Evolutionary conservation across 2,797 vertebrate species (phyloP), one percentile per base, ranked within the genome.

Genomic region (Pseudochaenichthys georgianus): DNA sequence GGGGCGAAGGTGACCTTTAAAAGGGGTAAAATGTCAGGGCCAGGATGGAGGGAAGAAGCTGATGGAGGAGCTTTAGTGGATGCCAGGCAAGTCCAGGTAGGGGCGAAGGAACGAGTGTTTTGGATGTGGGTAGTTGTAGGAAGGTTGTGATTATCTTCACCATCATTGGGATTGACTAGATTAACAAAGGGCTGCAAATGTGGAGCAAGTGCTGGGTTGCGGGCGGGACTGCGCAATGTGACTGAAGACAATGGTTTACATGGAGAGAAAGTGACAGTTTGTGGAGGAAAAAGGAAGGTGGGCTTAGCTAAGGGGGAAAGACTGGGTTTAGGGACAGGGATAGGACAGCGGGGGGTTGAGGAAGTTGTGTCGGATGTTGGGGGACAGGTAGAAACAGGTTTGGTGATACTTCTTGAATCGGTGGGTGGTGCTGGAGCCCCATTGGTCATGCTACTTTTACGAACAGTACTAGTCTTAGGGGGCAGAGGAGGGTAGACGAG

Each of bases 401-500:
- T 61, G 16, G 13, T 61, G 23, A 15, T 11, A 7, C 51, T 6
- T 46, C 13, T 59, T 41, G 71, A 79, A 52, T 53, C 15, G 2
- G 42, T 47, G 28, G 31, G 10, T 53, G 69, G 74, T 19, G n/a
- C 19, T 28, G 12, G 5, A 48, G 51, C 15, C 48, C 17, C 45
- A 34, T 13, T 69, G 45, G 10, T 13, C 28, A 19, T 42, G 34
- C 3, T 17, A 12, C 64, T 63, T 68, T 28, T 21, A 13, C 46
- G 13, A 19, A 61, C 31, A 19, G 21, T 6, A 13, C 52, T 5
- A 15, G 60, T 57, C 72, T 86, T 82, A 9, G 43, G 54, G 59
- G 52, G 34, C 23, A 94, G 81, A 60, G 94, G 87, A 75, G 97
- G 96, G 88, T 96, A 98, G 83, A 99, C 83, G 70, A 98, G 89